Conservation (phyloP, 2,888 invertebrate genomes). For the Lasioglossum vierecki region DNA sequence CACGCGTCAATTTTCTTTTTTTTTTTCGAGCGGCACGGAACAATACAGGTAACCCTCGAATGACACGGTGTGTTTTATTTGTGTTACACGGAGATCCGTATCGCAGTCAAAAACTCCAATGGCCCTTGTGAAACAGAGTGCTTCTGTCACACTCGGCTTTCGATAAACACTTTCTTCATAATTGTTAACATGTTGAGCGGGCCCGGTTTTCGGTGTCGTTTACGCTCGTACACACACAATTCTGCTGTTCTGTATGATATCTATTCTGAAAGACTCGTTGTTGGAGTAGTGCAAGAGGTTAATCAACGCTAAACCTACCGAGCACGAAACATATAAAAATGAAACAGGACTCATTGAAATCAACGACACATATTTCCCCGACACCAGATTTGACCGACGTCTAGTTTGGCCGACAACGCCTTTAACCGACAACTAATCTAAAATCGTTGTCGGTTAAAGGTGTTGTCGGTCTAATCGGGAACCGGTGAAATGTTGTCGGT, state of each 20-base stretch:
- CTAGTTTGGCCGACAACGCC: too few species aligned
- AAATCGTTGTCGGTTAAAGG: too few species aligned
- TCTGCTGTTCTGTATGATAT: background rate
- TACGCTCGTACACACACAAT: background rate
- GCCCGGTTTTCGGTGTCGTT: background rate
- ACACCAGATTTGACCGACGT: too few species aligned
- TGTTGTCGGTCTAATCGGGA: too few species aligned
- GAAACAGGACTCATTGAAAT: too few species aligned
- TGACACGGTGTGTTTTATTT: background rate
- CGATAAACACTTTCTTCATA: background rate
- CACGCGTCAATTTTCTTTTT: background rate
- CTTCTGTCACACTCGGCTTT: background rate
- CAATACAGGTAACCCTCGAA: constrained; percentile 5
- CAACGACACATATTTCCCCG: too few species aligned
- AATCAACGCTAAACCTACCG: too few species aligned
- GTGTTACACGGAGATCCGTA: background rate
- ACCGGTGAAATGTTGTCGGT: too few species aligned
- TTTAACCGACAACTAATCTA: too few species aligned
- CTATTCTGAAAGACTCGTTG: too few species aligned
- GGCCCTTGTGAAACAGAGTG: background rate
- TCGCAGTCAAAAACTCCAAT: background rate
- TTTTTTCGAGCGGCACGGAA: background rate
- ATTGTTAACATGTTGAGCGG: background rate
- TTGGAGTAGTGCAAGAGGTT: too few species aligned
- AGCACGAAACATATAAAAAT: too few species aligned